Evolutionary conservation across 2,113 vertebrate species (phyloP), one percentile per base, ranked within the genome.

Genomic region (Ramphastos sulfuratus): DNA sequence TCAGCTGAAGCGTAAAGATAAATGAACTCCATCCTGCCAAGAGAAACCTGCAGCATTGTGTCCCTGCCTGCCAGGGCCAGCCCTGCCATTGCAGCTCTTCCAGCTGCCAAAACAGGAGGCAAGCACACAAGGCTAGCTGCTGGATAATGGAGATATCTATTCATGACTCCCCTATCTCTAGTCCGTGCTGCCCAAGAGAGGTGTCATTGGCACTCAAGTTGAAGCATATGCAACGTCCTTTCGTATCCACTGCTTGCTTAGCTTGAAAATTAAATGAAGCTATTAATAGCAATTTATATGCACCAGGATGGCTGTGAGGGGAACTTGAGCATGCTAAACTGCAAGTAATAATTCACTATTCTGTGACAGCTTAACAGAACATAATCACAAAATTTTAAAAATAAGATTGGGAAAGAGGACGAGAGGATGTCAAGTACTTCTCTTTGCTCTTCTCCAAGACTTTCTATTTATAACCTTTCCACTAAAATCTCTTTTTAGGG

Each of bases 261-360:
- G 77, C 88, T 87, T 69, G 35, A 67, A 87, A 89, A 78, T 77
- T 19, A 90, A 91, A 89, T 67, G 52, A 48, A 67, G 80, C 55
- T 35, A 50, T 50, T 82, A 83, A 69, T 23, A 42, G 74, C 59
- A 70, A 69, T 82, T 74, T 75, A 23, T 76, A n/a, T 76, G 85
- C 69, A 65, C 39, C 69, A 35, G 83, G 69, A 67, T 13, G 50
- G 70, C 76, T 69, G 59, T 0, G 0, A 84, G 37, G 20, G 33
- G 54, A 90, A 54, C 44, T 3, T 81, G 42, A 64, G 48, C 30
- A 4, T 7, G 31, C 73, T 67, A 33, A 84, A 90, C 63, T 63
- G 72, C 42, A 42, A 39, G 48, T 9, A 37, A 61, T 85, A 87
- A 71, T 48, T 79, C 81, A 82, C 63, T 6, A 0, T 58, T 80